These are phyloP conservation scores for Cremastobaeus sp. DNA, from an alignment of 2,888 invertebrate genomes.

Conservation along the genomic window DNA sequence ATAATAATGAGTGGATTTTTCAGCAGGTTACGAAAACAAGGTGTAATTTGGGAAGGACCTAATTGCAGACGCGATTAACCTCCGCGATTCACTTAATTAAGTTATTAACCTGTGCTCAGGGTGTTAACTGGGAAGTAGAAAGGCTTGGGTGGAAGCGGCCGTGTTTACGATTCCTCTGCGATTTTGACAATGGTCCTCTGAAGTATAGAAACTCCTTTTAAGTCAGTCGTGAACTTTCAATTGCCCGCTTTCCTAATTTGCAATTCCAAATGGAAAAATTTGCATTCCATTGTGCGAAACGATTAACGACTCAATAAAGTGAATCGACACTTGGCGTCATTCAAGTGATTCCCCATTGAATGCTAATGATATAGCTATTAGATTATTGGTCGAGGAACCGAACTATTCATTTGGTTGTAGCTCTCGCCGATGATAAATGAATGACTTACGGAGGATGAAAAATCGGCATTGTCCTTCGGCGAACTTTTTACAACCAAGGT, in stretches of 20 bases:
- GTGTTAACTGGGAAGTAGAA: no score
- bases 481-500: constrained; percentile 31
- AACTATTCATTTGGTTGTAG: constrained; percentile 39
- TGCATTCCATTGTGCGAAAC: constrained; percentile 22
- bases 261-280: no score
- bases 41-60: background rate
- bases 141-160: no score
- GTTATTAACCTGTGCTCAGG: no score
- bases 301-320: constrained; percentile 37
- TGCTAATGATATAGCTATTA: constrained; percentile 46
- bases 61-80: no score
- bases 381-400: constrained; percentile 12
- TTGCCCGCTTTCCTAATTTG: no score
- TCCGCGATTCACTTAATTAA: background rate
- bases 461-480: constrained; percentile 29
- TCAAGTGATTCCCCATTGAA: constrained; percentile 27
- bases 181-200: no score
- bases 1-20: background rate
- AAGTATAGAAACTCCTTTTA: no score
- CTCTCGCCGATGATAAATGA: constrained; percentile 26
- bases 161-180: no score
- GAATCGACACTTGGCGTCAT: constrained; percentile 31
- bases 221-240: no score
- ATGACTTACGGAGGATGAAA: constrained; percentile 28
- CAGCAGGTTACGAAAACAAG: background rate